Base-by-base conservation (phyloP, 2,113 vertebrate species). In the Tautogolabrus adspersus region DNA sequence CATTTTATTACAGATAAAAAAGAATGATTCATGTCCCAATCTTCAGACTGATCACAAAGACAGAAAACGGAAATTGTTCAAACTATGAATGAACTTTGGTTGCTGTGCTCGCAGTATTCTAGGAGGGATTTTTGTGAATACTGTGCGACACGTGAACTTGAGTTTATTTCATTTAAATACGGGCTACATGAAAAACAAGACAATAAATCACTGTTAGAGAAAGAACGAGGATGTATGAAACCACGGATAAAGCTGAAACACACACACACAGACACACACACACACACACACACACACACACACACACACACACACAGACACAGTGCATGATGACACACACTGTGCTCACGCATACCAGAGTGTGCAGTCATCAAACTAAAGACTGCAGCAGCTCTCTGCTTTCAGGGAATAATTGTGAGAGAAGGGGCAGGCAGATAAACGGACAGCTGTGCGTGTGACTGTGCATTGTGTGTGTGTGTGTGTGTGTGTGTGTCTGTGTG, bases 311-410 rank as follows among this genome's bases (percentile, higher is more conserved):
- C 30, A 26, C 68, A 72, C 22, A 40, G 18, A 15, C 10, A 71
- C 49, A 73, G 19, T 23, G 7, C 19, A 21, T 44, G 62, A 58
- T 63, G 68, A 83, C 62, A 66, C 72, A 82, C 68, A 49, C 57
- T 23, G 15, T 30, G 47, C 21, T 83, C 51, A 73, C 44, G 46
- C 15, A 80, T 63, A 22, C 74, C 47, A 66, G 38, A 64, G 42
- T 38, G 30, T 23, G 67, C 34, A 42, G 67, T 66, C 78, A 79
- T 65, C 26, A 52, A 51, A 42, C 66, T 64, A 59, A 57, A 75
- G 59, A 22, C 44, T 44, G 49, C 46, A 37, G 66, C 66, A 44
- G 9, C 60, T 9, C 23, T 61, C 42, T 18, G 16, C 62, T 49
- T 65, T 49, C 15, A 65, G 49, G 18, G 49, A 52, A 52, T 52